Evolutionary conservation across 2,888 invertebrate species (phyloP).

Genomic region (Nemotelus nigrinus): DNA sequence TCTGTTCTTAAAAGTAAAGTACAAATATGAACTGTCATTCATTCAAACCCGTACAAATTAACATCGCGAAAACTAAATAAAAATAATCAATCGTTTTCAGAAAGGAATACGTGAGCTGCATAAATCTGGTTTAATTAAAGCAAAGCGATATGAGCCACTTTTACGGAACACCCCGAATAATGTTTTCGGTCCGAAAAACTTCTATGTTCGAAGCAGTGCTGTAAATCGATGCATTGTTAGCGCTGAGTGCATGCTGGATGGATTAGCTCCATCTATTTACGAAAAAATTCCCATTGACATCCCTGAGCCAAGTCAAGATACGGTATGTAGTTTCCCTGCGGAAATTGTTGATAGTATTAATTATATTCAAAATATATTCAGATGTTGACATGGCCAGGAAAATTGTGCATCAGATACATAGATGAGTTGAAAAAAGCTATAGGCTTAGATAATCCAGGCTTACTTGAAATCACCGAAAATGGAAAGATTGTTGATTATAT

Average conservation of each 20-base stretch:
- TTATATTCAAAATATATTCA: not conserved
- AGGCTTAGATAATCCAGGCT: not conserved
- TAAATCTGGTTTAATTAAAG: conserved; percentile 2
- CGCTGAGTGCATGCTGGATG: conserved; percentile 3
- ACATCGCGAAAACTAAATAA: too few relatives aligned
- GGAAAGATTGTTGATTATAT: not conserved
- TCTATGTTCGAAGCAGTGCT: not conserved
- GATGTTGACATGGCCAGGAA: not conserved
- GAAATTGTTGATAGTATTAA: not conserved
- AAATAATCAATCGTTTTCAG: not conserved
- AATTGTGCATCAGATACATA: not conserved
- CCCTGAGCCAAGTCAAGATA: not conserved
- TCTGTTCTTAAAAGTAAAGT: too few relatives aligned
- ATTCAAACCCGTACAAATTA: too few relatives aligned
- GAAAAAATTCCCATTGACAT: not conserved
- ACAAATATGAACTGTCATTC: too few relatives aligned
- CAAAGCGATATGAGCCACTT: not conserved
- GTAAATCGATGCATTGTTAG: conserved; percentile 1
- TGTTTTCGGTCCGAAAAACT: not conserved
- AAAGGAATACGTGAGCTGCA: conserved; percentile 1
- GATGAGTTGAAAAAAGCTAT: not conserved
- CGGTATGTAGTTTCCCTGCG: not conserved
- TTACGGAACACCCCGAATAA: not conserved
- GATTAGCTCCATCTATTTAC: not conserved
- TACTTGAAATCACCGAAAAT: not conserved